These are phyloP conservation scores for Eristalinus sepulchralis DNA, from an alignment of 2,888 invertebrate genomes.

Conservation along the genomic window DNA sequence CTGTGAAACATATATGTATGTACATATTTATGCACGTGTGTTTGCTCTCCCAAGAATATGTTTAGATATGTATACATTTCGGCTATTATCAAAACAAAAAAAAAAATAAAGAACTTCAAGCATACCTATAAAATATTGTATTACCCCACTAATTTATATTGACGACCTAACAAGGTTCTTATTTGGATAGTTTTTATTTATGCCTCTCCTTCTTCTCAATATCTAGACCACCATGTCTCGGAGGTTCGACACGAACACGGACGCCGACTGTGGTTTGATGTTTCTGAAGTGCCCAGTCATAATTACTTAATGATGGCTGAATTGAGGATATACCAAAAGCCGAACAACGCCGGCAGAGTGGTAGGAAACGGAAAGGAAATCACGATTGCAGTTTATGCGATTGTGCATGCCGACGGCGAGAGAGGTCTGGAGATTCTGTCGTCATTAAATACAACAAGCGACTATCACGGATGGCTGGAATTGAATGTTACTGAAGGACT, in stretches of 20 bases:
- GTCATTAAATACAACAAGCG: constrained; percentile 87
- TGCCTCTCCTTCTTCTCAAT: constrained; percentile 5
- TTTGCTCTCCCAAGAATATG: neutral
- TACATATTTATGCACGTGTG: neutral
- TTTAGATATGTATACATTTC: neutral
- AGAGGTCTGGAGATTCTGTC: constrained; percentile 88
- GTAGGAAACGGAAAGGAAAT: constrained; percentile 76
- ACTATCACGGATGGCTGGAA: constrained; percentile 92
- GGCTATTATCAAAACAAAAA: constrained; percentile 19
- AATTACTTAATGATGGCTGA: constrained; percentile 93
- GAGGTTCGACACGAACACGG: constrained; percentile 92
- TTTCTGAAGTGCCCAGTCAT: constrained; percentile 90
- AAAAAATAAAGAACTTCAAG: neutral
- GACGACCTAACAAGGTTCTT: constrained; percentile 44
- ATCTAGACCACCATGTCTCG: constrained; percentile 87
- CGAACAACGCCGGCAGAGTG: constrained; percentile 78
- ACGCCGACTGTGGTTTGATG: constrained; percentile 95
- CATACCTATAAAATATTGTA: constrained; percentile 1
- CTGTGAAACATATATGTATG: neutral
- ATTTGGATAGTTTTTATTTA: constrained; percentile 37
- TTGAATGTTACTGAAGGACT: constrained; percentile 91
- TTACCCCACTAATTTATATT: constrained; percentile 13
- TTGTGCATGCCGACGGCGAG: constrained; percentile 80
- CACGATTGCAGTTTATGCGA: constrained; percentile 78
- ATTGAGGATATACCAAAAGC: constrained; percentile 88